Evolutionary conservation across 2,888 invertebrate species (phyloP), one percentile per base, ranked within the genome.

Genomic region (Spilosoma lubricipeda): DNA sequence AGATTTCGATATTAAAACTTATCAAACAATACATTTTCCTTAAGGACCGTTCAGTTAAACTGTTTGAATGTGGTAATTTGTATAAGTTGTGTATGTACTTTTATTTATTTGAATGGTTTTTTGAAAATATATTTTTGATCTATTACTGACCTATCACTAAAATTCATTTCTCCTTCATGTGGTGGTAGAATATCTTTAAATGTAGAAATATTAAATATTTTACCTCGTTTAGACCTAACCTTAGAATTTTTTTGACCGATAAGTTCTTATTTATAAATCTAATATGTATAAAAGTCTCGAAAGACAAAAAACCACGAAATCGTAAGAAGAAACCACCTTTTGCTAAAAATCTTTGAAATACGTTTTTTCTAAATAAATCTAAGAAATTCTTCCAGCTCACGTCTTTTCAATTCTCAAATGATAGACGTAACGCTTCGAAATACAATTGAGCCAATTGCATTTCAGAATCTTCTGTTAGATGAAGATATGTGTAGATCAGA

Each of bases 381-480:
- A 2, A 45, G 18, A 42, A 45, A 42, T 42, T 67, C n/a, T 45
- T 8, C 3, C 3, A 45, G 3, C 42, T 45, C 18, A 3, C 11
- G 18, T 48, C 45, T 30, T 30, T 30, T 45, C 66, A 56, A 39
- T 42, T 45, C 27, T 48, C 59, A 67, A 39, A 67, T 76, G 78
- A 76, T 80, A 80, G 80, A 67, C 71, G 67, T 74, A 59, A 59
- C 63, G 66, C 63, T 65, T 75, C 71, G 42, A 66, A 52, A 71
- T 74, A 23, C 75, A 65, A 75, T 71, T 71, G 73, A 69, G 64
- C 73, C 36, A 64, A 71, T 74, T 72, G 74, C 73, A 71, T 63
- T 65, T 27, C 39, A 68, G 71, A 65, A 48, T 65, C 42, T 70
- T 56, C n/a, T 63, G n/a, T 66, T 18, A 39, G 13, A n/a, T 52